phyloP scores from a whole-genome alignment of 2,888 invertebrate species.

The Perizoma affinitatum region DNA sequence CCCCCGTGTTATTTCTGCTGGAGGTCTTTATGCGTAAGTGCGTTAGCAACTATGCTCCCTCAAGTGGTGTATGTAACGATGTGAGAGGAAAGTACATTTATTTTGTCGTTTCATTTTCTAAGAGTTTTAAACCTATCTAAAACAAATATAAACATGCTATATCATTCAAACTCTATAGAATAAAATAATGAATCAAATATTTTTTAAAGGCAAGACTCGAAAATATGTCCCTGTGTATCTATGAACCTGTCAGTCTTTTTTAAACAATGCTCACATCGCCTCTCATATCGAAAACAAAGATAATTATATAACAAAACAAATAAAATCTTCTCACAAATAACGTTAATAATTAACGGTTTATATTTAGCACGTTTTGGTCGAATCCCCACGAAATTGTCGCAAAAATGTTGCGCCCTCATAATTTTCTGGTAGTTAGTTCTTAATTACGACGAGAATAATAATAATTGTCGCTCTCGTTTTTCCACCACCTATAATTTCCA shows the following conservation, averaged over 20 bases:
- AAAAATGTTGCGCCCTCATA: slow-evolving; percentile 3
- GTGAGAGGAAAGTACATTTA: neutral
- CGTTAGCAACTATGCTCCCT: slow-evolving; percentile 13
- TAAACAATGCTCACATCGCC: neutral
- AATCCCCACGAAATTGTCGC: neutral
- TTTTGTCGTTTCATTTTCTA: neutral
- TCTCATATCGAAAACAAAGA: neutral
- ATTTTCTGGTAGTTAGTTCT: slow-evolving; percentile 37
- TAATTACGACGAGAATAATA: slow-evolving; percentile 38
- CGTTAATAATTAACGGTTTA: neutral
- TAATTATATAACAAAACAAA: neutral
- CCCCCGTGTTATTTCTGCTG: slow-evolving; percentile 31
- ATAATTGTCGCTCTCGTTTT: slow-evolving; percentile 35
- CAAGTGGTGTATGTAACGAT: neutral
- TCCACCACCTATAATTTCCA: slow-evolving; percentile 33
- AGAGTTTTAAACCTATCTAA: neutral
- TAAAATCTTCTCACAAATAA: neutral
- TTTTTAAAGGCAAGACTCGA: too few relatives aligned
- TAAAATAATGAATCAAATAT: too few relatives aligned
- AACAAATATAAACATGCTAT: neutral
- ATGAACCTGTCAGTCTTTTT: neutral
- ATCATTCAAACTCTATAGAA: too few relatives aligned
- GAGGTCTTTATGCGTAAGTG: slow-evolving; percentile 32
- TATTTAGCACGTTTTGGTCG: neutral
- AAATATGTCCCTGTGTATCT: too few relatives aligned